Percentiles rank a stretch among this genome's conserved stretches.
These are phyloP conservation scores for Apocheima hispidaria DNA, from an alignment of 2,888 invertebrate genomes.

Conservation along the genomic window DNA sequence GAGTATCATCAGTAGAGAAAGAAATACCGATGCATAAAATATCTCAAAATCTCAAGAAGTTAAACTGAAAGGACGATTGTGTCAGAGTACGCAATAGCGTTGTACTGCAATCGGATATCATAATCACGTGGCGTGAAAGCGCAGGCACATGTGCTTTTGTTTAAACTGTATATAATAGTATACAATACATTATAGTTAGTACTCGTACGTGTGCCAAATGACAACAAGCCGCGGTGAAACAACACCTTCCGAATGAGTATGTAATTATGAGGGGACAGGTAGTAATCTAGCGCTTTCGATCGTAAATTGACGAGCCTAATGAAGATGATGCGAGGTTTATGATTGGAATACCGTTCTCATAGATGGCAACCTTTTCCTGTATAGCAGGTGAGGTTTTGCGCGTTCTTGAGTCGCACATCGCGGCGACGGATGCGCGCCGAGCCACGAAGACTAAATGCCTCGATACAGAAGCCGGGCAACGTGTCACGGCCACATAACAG, in stretches of 20 bases:
- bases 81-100: slow-evolving; percentile 59
- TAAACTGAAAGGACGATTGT: slow-evolving; percentile 46
- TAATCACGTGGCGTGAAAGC: slow-evolving; percentile 77
- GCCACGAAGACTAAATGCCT: slow-evolving; percentile 69
- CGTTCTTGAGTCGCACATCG: slow-evolving; percentile 77
- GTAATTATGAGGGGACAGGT: slow-evolving; percentile 29
- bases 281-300: slow-evolving; percentile 60
- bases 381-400: slow-evolving; percentile 80
- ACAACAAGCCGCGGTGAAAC: slow-evolving; percentile 77
- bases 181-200: slow-evolving; percentile 10
- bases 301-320: slow-evolving; percentile 61
- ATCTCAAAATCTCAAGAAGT: background rate
- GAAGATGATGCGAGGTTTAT: slow-evolving; percentile 57
- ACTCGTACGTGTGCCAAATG: slow-evolving; percentile 74
- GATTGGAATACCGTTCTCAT: slow-evolving; percentile 80
- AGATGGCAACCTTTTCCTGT: slow-evolving; percentile 82
- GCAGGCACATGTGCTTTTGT: slow-evolving; percentile 75
- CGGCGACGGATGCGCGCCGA: slow-evolving; percentile 71
- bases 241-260: slow-evolving; percentile 59
- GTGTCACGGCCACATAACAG: slow-evolving; percentile 86
- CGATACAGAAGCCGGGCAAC: slow-evolving; percentile 79
- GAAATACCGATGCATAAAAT: background rate
- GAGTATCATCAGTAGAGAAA: background rate
- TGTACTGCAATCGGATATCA: slow-evolving; percentile 72
- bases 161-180: slow-evolving; percentile 66